phyloP scores from a whole-genome alignment of 1,140 invertebrate species.

The Cyclargus thomasi region DNA sequence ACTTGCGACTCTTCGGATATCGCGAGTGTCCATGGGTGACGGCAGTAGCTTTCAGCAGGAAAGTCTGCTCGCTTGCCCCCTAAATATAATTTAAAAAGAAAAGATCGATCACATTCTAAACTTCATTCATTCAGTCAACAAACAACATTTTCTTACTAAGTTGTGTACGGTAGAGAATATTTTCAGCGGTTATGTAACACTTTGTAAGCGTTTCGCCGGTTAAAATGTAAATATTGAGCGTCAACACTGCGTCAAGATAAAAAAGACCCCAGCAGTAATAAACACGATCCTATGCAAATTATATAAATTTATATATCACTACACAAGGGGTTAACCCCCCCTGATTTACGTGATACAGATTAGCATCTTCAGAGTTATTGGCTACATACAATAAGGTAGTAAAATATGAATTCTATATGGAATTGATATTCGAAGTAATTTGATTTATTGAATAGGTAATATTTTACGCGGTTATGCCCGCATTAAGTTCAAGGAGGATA shows the following conservation, averaged over 20 bases:
- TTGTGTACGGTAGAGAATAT: background rate
- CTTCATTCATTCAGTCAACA: too few species aligned
- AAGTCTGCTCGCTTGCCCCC: too few species aligned
- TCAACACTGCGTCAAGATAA: conserved; percentile 4
- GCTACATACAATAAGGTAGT: background rate
- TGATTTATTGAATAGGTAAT: too few species aligned
- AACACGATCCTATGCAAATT: conserved; percentile 10
- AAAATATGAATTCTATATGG: background rate
- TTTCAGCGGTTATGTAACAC: background rate
- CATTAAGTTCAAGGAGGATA: too few species aligned
- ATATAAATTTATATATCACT: conserved; percentile 8
- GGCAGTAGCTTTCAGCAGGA: too few species aligned
- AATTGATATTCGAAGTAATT: background rate
- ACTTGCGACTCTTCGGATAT: too few species aligned
- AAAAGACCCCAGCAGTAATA: background rate
- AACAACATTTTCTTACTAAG: background rate
- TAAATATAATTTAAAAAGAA: too few species aligned
- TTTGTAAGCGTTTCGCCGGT: background rate
- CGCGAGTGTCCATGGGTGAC: too few species aligned
- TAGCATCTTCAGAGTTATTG: background rate
- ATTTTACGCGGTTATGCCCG: too few species aligned
- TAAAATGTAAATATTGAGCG: conserved; percentile 12
- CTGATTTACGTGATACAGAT: background rate
- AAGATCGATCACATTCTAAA: too few species aligned
- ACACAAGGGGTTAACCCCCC: conserved; percentile 7